Evolutionary conservation across 2,797 vertebrate genomes (phyloP), one percentile per base, ranked within the genome.

Genomic region (Cyprinodon diabolis): DNA sequence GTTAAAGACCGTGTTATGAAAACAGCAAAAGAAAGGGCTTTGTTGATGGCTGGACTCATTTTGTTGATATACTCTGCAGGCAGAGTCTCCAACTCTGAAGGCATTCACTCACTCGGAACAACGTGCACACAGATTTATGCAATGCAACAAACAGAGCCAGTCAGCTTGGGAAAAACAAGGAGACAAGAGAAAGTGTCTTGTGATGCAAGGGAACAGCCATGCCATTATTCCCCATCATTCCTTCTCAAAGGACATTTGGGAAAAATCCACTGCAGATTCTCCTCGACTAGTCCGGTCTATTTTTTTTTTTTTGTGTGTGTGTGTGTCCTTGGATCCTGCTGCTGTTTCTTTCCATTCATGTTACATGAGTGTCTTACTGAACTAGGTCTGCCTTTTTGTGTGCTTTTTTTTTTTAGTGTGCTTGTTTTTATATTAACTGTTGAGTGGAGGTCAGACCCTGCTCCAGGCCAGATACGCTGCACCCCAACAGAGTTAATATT

Each of bases 401-500:
- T 74, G 65, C 49, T 58, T 77, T 57, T 48, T 55, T 2, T 52
- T 60, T 40, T 51, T 40, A 23, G 63, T 48, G 49, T 52, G 67
- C 25, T 68, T 40, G 0, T 55, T 25, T 62, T 23, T 40, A 76
- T 74, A 19, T 74, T 45, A 47, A 48, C 62, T 66, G 52, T 47
- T 47, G 54, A 45, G 47, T 49, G 23, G 49, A 48, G 83, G 68
- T 90, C 74, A 67, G 70, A 74, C 79, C 65, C 68, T 83, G 80
- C 82, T 86, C 66, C 79, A 84, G 75, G 85, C 81, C 76, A 73
- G 54, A 86, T 80, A 81, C 72, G 82, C 88, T 87, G 81, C 84
- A 81, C 90, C 80, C 47, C 69, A 72, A 77, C 71, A 56, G 66
- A 67, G 58, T 66, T 70, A 49, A 62, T 70, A 73, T 57, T 62